phyloP scores from a whole-genome alignment of 2,797 vertebrate genomes.

The Gambusia yucatana region DNA sequence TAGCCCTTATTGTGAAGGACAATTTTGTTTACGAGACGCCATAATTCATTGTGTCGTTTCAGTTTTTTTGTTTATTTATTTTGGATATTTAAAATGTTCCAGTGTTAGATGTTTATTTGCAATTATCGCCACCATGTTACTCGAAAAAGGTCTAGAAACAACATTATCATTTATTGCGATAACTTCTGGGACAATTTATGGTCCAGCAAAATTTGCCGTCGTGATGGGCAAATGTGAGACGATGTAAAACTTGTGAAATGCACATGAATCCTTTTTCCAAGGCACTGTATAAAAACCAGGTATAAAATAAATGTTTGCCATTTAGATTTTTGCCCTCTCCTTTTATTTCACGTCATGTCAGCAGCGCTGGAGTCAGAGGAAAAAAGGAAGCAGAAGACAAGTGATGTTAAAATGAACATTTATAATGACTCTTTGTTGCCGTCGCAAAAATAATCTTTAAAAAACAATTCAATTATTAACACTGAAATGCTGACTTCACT shows the following conservation, averaged over 20 bases:
- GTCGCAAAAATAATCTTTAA: constrained; percentile 85
- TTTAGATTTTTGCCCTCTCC: not conserved
- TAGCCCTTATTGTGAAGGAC: too few species aligned
- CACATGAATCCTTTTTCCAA: not conserved
- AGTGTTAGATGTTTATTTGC: too few species aligned
- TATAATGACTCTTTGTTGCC: constrained; percentile 88
- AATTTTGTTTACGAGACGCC: too few species aligned
- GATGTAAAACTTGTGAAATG: not conserved
- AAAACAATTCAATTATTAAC: constrained; percentile 88
- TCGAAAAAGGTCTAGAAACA: too few species aligned
- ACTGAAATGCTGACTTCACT: constrained; percentile 86
- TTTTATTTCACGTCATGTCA: not conserved
- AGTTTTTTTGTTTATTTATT: too few species aligned
- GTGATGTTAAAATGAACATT: constrained; percentile 91
- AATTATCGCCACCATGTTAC: too few species aligned
- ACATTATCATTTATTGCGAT: too few species aligned
- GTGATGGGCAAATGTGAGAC: too few species aligned
- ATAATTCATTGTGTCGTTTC: too few species aligned
- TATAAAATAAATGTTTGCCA: not conserved
- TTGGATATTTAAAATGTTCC: too few species aligned
- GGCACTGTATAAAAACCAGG: not conserved
- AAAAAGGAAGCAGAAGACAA: constrained; percentile 86
- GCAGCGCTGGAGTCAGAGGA: constrained; percentile 26
- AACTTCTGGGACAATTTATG: too few species aligned
- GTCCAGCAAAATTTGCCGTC: too few species aligned